phyloP scores from a whole-genome alignment of 2,888 invertebrate species.

The Drosophila pullipes region DNA sequence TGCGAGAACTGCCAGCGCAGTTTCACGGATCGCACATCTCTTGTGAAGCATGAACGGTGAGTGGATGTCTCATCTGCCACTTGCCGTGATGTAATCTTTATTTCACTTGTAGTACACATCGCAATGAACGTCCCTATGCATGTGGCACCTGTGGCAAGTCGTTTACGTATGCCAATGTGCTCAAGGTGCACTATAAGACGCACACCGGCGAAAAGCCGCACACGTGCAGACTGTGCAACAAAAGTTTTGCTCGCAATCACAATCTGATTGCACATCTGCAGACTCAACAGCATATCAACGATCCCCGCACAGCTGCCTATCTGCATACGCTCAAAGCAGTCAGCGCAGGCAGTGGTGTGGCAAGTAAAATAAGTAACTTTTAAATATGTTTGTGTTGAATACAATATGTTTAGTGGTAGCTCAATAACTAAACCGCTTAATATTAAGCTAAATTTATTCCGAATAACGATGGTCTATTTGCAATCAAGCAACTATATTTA shows the following conservation, averaged over 20 bases:
- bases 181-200: constrained; percentile 83
- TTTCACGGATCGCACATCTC: constrained; percentile 84
- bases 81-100: not conserved
- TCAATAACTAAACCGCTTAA: not conserved
- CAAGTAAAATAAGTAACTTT: not conserved
- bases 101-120: constrained; percentile 76
- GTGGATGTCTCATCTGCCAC: not conserved
- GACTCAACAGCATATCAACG: constrained; percentile 83
- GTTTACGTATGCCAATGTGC: constrained; percentile 84
- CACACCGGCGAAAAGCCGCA: constrained; percentile 85
- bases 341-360: not conserved
- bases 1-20: constrained; percentile 83
- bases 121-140: constrained; percentile 83
- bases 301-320: constrained; percentile 71
- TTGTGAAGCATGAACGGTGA: constrained; percentile 85
- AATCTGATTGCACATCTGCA: constrained; percentile 84
- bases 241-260: constrained; percentile 83
- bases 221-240: constrained; percentile 82
- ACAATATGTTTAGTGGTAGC: too few species aligned
- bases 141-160: constrained; percentile 84
- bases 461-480: not conserved
- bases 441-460: not conserved
- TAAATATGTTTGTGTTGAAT: not conserved
- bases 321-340: constrained; percentile 40
- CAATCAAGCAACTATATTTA: not conserved